Evolutionary conservation across 1,140 invertebrate genomes (phyloP).

Genomic region (Berghia stephanieae): DNA sequence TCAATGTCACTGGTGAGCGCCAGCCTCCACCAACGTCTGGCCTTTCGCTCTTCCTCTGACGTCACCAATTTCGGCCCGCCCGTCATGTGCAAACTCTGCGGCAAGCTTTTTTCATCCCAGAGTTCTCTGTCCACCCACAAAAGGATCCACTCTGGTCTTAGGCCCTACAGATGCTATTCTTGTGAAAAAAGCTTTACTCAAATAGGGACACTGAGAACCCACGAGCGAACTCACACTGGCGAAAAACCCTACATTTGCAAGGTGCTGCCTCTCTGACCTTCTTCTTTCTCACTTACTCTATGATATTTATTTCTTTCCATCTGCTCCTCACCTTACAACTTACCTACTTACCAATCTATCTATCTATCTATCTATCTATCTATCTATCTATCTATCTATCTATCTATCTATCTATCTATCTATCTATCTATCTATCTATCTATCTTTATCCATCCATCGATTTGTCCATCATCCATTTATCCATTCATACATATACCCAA

Average conservation of each 20-base stretch:
- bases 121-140: slow-evolving; percentile 52
- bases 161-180: slow-evolving; percentile 49
- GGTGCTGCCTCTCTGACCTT: no score
- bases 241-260: slow-evolving; percentile 58
- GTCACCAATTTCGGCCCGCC: slow-evolving; percentile 19
- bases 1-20: slow-evolving; percentile 34
- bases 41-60: slow-evolving; percentile 31
- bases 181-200: slow-evolving; percentile 57
- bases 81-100: slow-evolving; percentile 52
- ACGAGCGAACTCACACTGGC: slow-evolving; percentile 55
- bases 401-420: no score
- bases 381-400: no score
- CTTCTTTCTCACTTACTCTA: no score
- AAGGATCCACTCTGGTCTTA: slow-evolving; percentile 55
- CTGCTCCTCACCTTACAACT: no score
- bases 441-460: no score
- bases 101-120: slow-evolving; percentile 51
- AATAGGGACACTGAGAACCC: slow-evolving; percentile 53
- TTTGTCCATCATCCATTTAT: no score
- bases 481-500: no score
- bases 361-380: no score
- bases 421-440: no score
- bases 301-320: no score
- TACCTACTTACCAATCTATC: no score
- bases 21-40: slow-evolving; percentile 34